phyloP scores from a whole-genome alignment of 1,140 invertebrate genomes.

The Muscidifurax raptorellus region DNA sequence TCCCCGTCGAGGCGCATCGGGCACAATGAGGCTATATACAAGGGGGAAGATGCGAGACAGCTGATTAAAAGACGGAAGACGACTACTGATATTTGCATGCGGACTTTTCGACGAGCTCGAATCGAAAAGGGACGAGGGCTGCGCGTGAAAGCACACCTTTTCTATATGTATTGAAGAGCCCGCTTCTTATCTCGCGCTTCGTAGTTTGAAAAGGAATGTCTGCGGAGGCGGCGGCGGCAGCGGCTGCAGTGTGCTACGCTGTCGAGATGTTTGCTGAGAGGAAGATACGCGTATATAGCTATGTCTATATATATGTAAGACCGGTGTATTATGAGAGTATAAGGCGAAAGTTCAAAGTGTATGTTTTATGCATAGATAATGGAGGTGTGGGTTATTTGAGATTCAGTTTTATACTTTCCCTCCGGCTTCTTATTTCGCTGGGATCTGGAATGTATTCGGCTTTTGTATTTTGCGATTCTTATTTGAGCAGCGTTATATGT shows the following conservation, averaged over 20 bases:
- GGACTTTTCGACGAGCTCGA: slow-evolving; percentile 23
- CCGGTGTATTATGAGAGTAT: background rate
- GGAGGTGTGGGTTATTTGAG: background rate
- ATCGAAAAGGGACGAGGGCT: slow-evolving; percentile 13
- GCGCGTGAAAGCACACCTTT: no score
- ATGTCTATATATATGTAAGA: background rate
- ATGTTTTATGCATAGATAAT: background rate
- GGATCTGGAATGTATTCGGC: background rate
- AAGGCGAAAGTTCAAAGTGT: no score
- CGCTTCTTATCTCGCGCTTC: no score
- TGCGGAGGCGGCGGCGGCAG: no score
- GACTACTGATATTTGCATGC: slow-evolving; percentile 41
- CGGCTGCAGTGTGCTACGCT: no score
- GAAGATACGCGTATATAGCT: background rate
- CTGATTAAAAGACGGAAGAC: background rate
- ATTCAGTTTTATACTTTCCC: background rate
- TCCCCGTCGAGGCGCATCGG: no score
- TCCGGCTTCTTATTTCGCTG: background rate
- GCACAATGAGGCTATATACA: background rate
- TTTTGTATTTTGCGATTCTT: background rate
- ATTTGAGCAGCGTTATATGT: no score
- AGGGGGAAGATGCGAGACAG: background rate
- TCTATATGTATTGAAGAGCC: no score
- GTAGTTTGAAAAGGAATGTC: no score
- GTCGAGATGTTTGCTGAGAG: no score